These are phyloP conservation scores for Dendrolimus kikuchii DNA, from an alignment of 1,140 invertebrate genomes.

Conservation along the genomic window DNA sequence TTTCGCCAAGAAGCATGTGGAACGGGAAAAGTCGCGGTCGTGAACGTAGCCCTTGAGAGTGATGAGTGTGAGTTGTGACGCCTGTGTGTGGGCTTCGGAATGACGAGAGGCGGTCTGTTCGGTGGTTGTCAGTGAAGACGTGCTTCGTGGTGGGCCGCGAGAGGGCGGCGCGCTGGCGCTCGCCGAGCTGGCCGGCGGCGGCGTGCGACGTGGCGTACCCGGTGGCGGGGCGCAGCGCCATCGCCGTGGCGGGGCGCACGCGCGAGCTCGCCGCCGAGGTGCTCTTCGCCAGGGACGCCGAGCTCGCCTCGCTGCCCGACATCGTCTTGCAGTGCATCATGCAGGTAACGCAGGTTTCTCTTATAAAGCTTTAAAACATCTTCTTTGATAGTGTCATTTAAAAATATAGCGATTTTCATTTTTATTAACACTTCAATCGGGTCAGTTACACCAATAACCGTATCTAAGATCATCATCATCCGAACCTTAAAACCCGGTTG, in stretches of 20 bases:
- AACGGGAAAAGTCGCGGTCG: no score
- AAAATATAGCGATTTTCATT: no score
- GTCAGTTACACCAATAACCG: no score
- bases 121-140: constrained; percentile 29
- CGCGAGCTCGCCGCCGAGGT: constrained; percentile 39
- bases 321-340: constrained; percentile 45
- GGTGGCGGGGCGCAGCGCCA: constrained; percentile 12
- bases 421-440: no score
- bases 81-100: neutral
- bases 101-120: neutral
- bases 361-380: no score
- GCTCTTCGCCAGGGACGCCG: constrained; percentile 45
- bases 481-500: no score
- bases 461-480: no score
- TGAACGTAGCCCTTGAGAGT: no score
- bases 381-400: no score
- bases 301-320: constrained; percentile 45
- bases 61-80: no score
- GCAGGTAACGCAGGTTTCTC: no score
- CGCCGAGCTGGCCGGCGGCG: constrained; percentile 6
- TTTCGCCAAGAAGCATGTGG: no score
- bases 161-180: constrained; percentile 25
- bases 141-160: constrained; percentile 38
- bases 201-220: constrained; percentile 17
- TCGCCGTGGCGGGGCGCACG: constrained; percentile 27